Base-by-base conservation (phyloP, 2,113 vertebrate species). In the Amazona guildingii region DNA sequence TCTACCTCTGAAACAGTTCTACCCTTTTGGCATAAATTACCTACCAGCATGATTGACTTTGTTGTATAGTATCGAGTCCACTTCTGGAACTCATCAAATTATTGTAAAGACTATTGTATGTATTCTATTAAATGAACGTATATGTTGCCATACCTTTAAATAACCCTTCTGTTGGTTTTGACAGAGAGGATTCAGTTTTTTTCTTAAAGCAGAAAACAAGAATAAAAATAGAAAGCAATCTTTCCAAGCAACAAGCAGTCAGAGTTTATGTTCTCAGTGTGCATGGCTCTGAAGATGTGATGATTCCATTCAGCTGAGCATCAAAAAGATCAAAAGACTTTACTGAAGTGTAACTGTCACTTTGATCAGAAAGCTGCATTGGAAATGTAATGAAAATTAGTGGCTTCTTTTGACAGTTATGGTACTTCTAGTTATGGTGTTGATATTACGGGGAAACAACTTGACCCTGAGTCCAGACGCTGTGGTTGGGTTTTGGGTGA, bases 251-350 rank as follows among this genome's bases (percentile, higher is more conserved):
- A 82, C 0, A 16, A 95, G 57, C 80, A 88, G 88, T 90, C 86
- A 88, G 80, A 96, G 93, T 97, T 96, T 92, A 88, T 86, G 80
- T 90, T 96, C 69, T 88, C 88, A 84, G 88, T 84, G 57, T 85
- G 69, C 80, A 49, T 0, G 0, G 68, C 88, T 96, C 88, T 94
- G 85, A 95, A 94, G 94, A 92, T 39, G 83, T 86, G 86, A 96
- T 95, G 95, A 95, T 94, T 95, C 83, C 80, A 82, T 94, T 96
- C 92, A 95, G 90, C 49, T 94, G 78, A 96, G 81, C 91, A 94
- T 94, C 97, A 88, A 91, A 94, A 96, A 82, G 90, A 95, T 97
- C 94, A 94, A 82, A 96, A 88, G 88, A 63, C 79, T 91, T 88
- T 84, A 74, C 41, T 96, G 90, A 96, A 93, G 69, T 88, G 90